Evolutionary conservation across 2,797 vertebrate species (phyloP), one percentile per base, ranked within the genome.

Genomic region (Enteromius paludinosus): DNA sequence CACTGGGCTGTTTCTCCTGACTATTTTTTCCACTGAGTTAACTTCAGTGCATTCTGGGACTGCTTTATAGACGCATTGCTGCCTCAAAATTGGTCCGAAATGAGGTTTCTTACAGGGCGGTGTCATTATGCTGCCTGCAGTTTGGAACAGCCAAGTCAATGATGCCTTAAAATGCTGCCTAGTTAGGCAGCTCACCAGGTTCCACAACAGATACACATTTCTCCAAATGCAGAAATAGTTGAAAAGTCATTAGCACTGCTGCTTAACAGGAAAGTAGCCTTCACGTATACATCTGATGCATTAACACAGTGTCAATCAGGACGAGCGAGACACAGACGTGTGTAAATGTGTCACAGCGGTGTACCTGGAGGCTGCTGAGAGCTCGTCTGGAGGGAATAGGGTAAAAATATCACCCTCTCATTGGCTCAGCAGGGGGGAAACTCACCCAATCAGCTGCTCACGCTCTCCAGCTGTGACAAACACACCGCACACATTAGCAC

Each of bases 361-460:
- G 71, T 30, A 43, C 59, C 70, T 65, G 30, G 2, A 65, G 25
- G 14, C 43, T 64, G 59, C 79, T 81, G 43, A 49, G 79, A 73
- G 69, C 69, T 74, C 61, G 47, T 56, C 80, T 66, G 45, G 35
- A 59, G 81, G 62, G 62, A 82, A 82, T 20, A 68, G 72, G 9
- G 23, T 76, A 82, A 76, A 82, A 82, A 76, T 69, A 76, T 59
- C 62, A 82, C 18, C 72, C 47, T 35, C 81, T 82, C 62, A 82
- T 82, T 76, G 81, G 81, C 72, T 68, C 62, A 59, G 62, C 62
- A 45, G 62, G 72, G 25, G 72, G 62, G 12, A 1, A 76, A 66
- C 52, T 75, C 72, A 76, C 52, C 81, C 81, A 82, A 82, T 82
- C 81, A 82, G 72, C 25, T 56, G 25, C 81, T 68, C 25, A 59